Evolutionary conservation across 2,797 vertebrate species (phyloP), one percentile per base, ranked within the genome.

Genomic region (Pangasius sanitwongsei): DNA sequence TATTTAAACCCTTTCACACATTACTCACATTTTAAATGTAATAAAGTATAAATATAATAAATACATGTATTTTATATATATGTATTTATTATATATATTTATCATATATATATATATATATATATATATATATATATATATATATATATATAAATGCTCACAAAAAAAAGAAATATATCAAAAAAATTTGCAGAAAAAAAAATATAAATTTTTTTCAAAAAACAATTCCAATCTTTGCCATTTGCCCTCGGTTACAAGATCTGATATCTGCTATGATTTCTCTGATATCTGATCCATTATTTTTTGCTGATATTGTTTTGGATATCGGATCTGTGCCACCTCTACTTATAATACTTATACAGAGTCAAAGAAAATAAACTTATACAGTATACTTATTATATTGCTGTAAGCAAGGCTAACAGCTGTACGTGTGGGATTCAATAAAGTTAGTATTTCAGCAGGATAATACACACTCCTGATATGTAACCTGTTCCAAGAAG

Each of bases 61-160:
- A 57, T 15, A 67, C 4, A 31, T 13, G 12, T 69, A 69, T 69
- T 67, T 25, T 25, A 28, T 63, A 69, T 63, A 61, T 63, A 61
- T 61, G 25, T 61, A 23, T 61, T 25, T 61, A 23, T 61, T 37
- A 28, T 28, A 55, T 80, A 80, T 80, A 31, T 70, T n/a, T 70
- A 37, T 37, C 20, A 23, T 63, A 67, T 63, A 61, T 61, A 61
- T 61, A 23, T 61, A 61, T 61, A 23, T 61, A 25, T 37, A 28
- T 28, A 55, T 80, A 80, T 80, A 31, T 70, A 72, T 41, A 72
- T 72, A 72, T 72, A 74, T 25, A 28, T 63, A 69, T 63, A 61
- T 61, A 61, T 61, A 23, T 61, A 61, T 61, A 20, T 59, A 23
- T 37, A n/a, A 16, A 53, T 41, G 18, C 8, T 37, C 31, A 5